Evolutionary conservation across 1,140 invertebrate species (phyloP), one percentile per base, ranked within the genome.

Genomic region (Platorchestia sp.): DNA sequence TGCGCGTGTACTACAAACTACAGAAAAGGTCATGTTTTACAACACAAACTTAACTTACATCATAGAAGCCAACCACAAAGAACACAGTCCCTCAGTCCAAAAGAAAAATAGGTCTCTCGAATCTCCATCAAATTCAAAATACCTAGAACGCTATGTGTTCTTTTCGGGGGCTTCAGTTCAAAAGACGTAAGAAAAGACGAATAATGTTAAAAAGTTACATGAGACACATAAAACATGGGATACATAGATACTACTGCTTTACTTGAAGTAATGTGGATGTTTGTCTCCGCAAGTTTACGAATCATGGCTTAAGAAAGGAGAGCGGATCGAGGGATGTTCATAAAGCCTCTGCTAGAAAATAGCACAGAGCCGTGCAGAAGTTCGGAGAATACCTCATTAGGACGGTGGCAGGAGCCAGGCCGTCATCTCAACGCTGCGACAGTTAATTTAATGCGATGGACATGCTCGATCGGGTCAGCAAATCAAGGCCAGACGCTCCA

Each of bases 391-490:
- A 90, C 41, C 87, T 90, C 87, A 90, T 90, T 90, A 90, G 87
- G 87, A 90, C 44, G 10, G 41, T 45, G 87, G 87, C 87, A 90
- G 87, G 41, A 90, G 87, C 41, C 41, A 10, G 44, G 41, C 44
- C 87, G 5, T 90, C 87, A 90, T 5, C 87, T 90, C 41, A 90
- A 90, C 87, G 87, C 10, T 45, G 19, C 41, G 87, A 90, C 87
- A 44, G 87, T 90, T 90, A 90, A 90, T 90, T 90, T 45, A 44
- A 90, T 45, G 87, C 87, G 87, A 90, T 41, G 87, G 41, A 42
- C 44, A 90, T 41, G 87, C 41, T 90, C 87, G 41, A 90, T 90
- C 87, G 10, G 87, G 41, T 90, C 87, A 44, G 87, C 7, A 90
- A 44, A 43, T 42, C 44, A 16, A 41, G 87, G 87, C 41, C 87